A percentile compares a stretch with the other conserved stretches of the same genome.
Evolutionary conservation across 2,113 vertebrate species (phyloP).

Genomic region (Lasiurus borealis): DNA sequence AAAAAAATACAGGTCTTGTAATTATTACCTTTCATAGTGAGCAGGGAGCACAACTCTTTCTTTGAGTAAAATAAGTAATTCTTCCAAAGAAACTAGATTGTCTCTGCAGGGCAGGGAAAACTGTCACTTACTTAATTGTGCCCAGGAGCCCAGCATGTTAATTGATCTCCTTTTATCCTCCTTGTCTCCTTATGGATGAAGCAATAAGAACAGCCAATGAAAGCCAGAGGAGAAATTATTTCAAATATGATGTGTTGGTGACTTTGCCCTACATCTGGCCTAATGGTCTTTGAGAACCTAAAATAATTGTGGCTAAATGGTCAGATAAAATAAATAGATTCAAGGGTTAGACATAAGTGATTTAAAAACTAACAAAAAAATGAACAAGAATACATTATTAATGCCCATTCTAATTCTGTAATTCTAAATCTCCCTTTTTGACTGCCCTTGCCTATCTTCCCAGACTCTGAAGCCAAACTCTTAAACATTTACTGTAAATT

Average conservation of each 20-base stretch:
- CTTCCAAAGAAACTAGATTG: not conserved
- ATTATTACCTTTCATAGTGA: conserved; percentile 29
- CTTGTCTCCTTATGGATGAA: conserved; percentile 33
- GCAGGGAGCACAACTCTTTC: not conserved
- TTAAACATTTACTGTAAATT: not conserved
- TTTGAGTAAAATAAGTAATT: conserved; percentile 33
- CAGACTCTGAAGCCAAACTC: not conserved
- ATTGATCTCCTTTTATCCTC: conserved; percentile 44
- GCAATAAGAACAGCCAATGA: not conserved
- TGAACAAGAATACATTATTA: not conserved
- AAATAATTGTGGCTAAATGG: conserved; percentile 51
- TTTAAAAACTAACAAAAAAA: conserved; percentile 52
- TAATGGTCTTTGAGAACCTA: conserved; percentile 38
- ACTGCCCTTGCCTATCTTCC: not conserved
- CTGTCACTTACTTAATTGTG: not conserved
- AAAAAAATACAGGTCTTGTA: not conserved
- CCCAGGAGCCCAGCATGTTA: conserved; percentile 45
- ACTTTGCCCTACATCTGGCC: conserved; percentile 18
- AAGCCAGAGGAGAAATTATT: conserved; percentile 37
- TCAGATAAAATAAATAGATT: conserved; percentile 52
- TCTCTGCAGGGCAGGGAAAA: conserved; percentile 9
- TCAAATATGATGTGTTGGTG: conserved; percentile 14
- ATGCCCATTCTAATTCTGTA: not conserved
- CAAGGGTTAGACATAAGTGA: conserved; percentile 5
- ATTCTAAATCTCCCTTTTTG: not conserved